Evolutionary conservation across 2,888 invertebrate genomes (phyloP).

Genomic region (Panzeria rudis): DNA sequence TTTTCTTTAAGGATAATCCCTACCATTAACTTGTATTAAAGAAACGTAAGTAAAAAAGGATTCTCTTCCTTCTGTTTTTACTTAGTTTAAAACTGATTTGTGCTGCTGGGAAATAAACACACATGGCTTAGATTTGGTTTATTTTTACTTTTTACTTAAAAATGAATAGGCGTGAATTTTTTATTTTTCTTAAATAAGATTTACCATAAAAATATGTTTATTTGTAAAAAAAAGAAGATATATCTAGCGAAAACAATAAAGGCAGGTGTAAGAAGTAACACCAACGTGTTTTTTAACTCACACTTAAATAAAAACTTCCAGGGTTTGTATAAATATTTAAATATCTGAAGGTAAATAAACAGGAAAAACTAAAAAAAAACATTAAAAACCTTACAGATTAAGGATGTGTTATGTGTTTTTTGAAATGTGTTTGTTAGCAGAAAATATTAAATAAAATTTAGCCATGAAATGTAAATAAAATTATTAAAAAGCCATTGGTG

Average conservation of each 20-base stretch:
- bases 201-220: slow-evolving; percentile 68
- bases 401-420: slow-evolving; percentile 24
- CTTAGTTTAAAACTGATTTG: slow-evolving; percentile 67
- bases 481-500: no score
- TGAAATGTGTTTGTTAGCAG: not conserved
- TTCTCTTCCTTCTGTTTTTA: not conserved
- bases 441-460: slow-evolving; percentile 2
- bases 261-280: slow-evolving; percentile 68
- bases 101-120: slow-evolving; percentile 29
- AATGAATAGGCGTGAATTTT: slow-evolving; percentile 50
- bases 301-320: not conserved
- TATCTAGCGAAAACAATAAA: slow-evolving; percentile 49
- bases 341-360: not conserved
- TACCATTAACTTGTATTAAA: slow-evolving; percentile 73
- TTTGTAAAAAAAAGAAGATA: slow-evolving; percentile 19
- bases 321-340: not conserved
- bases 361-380: slow-evolving; percentile 9
- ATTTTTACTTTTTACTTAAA: slow-evolving; percentile 53
- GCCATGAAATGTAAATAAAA: not conserved
- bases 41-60: slow-evolving; percentile 23
- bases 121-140: slow-evolving; percentile 10
- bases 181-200: slow-evolving; percentile 25
- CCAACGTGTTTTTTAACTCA: slow-evolving; percentile 32
- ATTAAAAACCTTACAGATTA: slow-evolving; percentile 45
- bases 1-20: slow-evolving; percentile 74